These are phyloP conservation scores for Ancistrus triradiatus DNA, from an alignment of 2,113 vertebrate genomes.

Conservation along the genomic window DNA sequence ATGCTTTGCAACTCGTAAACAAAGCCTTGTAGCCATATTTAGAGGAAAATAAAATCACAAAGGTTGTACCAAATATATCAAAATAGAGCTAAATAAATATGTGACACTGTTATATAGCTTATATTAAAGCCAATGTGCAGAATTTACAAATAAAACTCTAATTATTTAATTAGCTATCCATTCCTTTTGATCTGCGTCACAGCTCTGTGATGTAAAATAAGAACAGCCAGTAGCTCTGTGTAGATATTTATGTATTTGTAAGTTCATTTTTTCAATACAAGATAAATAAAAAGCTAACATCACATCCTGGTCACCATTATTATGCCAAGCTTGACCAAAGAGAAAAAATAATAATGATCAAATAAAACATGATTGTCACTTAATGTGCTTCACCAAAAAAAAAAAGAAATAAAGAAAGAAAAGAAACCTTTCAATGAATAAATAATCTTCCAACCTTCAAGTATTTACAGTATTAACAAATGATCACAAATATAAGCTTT, in stretches of 20 bases:
- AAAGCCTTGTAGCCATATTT: too few species aligned
- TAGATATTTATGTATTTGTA: slow-evolving; percentile 55
- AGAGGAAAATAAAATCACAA: too few species aligned
- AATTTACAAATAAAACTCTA: too few species aligned
- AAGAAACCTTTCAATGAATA: slow-evolving; percentile 57
- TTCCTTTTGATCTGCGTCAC: too few species aligned
- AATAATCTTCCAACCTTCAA: slow-evolving; percentile 52
- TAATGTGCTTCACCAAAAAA: slow-evolving; percentile 53
- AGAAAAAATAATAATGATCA: slow-evolving; percentile 47
- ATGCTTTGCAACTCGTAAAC: too few species aligned
- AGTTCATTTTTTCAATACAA: slow-evolving; percentile 51
- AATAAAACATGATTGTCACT: slow-evolving; percentile 59
- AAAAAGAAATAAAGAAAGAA: too few species aligned
- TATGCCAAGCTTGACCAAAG: slow-evolving; percentile 44
- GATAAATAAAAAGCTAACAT: slow-evolving; percentile 59
- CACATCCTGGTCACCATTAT: slow-evolving; percentile 56
- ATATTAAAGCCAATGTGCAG: too few species aligned
- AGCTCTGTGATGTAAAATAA: neutral
- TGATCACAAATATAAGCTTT: slow-evolving; percentile 49
- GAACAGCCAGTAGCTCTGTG: slow-evolving; percentile 11
- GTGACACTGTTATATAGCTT: too few species aligned
- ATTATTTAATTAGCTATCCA: too few species aligned
- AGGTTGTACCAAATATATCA: too few species aligned
- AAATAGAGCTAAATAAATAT: too few species aligned
- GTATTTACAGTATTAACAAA: slow-evolving; percentile 60